Base-by-base conservation (phyloP, 1,140 invertebrate genomes). In the Helicoverpa zea region DNA sequence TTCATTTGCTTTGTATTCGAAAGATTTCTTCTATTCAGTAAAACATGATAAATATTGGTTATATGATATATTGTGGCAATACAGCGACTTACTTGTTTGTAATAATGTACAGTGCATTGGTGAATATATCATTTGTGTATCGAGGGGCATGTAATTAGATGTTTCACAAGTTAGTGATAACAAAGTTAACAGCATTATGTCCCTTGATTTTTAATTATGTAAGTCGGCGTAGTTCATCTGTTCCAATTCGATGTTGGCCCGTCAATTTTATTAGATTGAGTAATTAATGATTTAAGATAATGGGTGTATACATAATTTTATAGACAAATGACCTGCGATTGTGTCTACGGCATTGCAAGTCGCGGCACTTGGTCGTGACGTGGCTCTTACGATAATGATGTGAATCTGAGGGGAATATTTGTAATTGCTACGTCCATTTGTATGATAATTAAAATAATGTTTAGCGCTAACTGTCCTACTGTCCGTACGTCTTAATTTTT, bases 381-480 rank as follows among this genome's bases (percentile, higher is more conserved):
- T 4, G n/a, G 49, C n/a, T 58, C 52, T 73, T 73, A 49, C 14
- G 16, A 58, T 54, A 54, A 72, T 5, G 7, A 23, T 51, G 29
- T 59, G 14, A 74, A 43, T 82, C 64, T 77, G 80, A 86, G 80
- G 84, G 82, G 81, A 83, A 78, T 87, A 87, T 89, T 87, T 89
- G 86, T 90, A 88, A 91, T 88, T 88, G 81, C 91, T 90, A 91
- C 92, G 92, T 94, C 92, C 92, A 94, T 89, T 92, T 90, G 87
- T 92, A 90, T 88, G 87, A 86, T 88, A 88, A 88, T 87, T 88
- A 84, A 88, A 87, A 89, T 89, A 87, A 79, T 68, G 70, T 70
- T 77, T 79, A 68, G 51, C 47, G 64, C 51, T 78, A 78, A 23
- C 47, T 49, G 51, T 54, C 63, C 18, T 77, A 49, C 51, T 29